These are phyloP conservation scores for Leptopilina drosophilae DNA, from an alignment of 2,888 invertebrate species.

Conservation along the genomic window DNA sequence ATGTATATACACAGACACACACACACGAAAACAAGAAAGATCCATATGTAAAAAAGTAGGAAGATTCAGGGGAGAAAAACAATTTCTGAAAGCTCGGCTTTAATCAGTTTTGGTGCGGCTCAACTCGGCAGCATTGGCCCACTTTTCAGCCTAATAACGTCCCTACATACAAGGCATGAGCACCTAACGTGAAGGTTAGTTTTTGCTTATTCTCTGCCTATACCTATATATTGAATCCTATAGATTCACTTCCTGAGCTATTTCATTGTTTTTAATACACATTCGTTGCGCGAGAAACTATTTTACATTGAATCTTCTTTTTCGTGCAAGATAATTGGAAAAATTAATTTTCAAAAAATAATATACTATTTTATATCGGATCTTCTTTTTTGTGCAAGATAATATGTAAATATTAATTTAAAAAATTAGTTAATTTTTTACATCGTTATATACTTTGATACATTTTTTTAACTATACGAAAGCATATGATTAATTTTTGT, in stretches of 20 bases:
- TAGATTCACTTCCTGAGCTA: slow-evolving; percentile 11
- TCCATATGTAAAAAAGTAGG: slow-evolving; percentile 10
- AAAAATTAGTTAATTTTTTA: too few relatives aligned
- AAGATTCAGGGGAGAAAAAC: slow-evolving; percentile 39
- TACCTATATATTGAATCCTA: background rate
- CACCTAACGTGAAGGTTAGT: slow-evolving; percentile 51
- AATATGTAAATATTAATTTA: too few relatives aligned
- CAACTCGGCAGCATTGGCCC: slow-evolving; percentile 64
- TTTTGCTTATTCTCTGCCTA: slow-evolving; percentile 4
- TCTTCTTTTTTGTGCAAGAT: too few relatives aligned
- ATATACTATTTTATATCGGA: too few relatives aligned
- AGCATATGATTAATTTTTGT: too few relatives aligned
- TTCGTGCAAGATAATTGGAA: too few relatives aligned
- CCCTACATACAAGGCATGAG: slow-evolving; percentile 59
- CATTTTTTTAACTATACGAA: too few relatives aligned
- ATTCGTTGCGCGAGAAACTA: background rate
- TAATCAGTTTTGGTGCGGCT: slow-evolving; percentile 63
- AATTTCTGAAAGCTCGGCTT: slow-evolving; percentile 63
- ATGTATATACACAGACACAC: background rate
- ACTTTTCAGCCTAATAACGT: slow-evolving; percentile 69
- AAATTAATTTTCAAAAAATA: too few relatives aligned
- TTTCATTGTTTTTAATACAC: background rate
- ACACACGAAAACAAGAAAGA: background rate
- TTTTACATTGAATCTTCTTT: background rate
- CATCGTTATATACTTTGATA: too few relatives aligned